A percentile compares a stretch with the other conserved stretches of the same genome.
These are phyloP conservation scores for Nomia melanderi DNA, from an alignment of 1,140 invertebrate species.

Conservation along the genomic window DNA sequence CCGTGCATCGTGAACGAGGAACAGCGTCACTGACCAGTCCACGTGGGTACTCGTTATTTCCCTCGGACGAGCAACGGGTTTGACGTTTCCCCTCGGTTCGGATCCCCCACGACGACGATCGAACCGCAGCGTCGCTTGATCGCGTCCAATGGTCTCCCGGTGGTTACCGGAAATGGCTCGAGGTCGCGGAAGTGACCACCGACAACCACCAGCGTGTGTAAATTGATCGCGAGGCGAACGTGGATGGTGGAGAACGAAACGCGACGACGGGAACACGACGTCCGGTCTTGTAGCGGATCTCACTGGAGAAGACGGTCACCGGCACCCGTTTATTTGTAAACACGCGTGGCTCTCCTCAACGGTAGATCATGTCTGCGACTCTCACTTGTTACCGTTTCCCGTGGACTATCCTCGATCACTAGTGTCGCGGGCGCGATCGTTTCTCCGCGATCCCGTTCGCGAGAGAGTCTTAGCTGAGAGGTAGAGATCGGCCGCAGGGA, in stretches of 20 bases:
- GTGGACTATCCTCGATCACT: not conserved
- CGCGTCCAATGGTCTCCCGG: too few relatives aligned
- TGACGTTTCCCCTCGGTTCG: too few relatives aligned
- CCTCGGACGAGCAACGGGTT: too few relatives aligned
- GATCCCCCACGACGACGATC: too few relatives aligned
- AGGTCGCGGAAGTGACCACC: too few relatives aligned
- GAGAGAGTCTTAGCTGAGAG: not conserved
- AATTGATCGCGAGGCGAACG: not conserved
- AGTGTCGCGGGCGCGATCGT: not conserved
- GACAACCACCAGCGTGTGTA: too few relatives aligned
- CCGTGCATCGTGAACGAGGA: constrained; percentile 29
- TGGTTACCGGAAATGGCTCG: not conserved
- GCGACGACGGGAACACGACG: not conserved
- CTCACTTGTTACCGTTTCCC: constrained; percentile 31
- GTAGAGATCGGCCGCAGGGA: too few relatives aligned
- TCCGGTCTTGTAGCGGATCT: not conserved
- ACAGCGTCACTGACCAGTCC: not conserved
- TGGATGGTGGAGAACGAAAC: not conserved
- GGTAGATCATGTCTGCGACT: constrained; percentile 70
- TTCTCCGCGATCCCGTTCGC: not conserved
- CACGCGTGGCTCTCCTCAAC: constrained; percentile 45
- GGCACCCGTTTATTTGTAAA: constrained; percentile 33
- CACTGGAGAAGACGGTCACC: constrained; percentile 5
- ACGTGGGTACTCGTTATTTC: not conserved
- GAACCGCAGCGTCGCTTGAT: too few relatives aligned